Conservation (phyloP, 2,888 invertebrate species). For the Acronicta psi region DNA sequence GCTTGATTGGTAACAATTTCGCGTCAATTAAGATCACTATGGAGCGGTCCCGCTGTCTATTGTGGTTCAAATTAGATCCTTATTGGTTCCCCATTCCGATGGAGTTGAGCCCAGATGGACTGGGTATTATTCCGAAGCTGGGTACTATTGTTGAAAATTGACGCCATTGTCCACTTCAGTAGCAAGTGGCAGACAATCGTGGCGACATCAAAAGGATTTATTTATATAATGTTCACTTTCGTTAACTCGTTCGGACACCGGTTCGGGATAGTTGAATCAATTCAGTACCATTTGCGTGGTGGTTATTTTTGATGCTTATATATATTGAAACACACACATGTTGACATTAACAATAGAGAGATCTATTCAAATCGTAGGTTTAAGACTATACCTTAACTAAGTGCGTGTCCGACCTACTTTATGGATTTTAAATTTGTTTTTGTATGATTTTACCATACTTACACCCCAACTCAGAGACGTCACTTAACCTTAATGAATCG, state of each 20-base stretch:
- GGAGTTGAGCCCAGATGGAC: conserved; percentile 44
- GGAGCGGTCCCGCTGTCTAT: conserved; percentile 69
- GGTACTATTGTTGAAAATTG: conserved; percentile 56
- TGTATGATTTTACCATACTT: too few relatives aligned
- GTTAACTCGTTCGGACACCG: conserved; percentile 14
- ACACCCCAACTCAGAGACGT: too few relatives aligned
- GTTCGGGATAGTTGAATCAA: neutral
- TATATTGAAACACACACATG: neutral
- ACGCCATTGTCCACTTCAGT: conserved; percentile 36
- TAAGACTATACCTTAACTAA: too few relatives aligned
- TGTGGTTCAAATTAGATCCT: conserved; percentile 80
- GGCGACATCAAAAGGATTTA: conserved; percentile 34
- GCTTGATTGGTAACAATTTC: conserved; percentile 85
- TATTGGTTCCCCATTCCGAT: conserved; percentile 83
- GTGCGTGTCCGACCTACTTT: too few relatives aligned
- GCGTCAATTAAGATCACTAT: conserved; percentile 79
- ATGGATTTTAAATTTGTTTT: too few relatives aligned
- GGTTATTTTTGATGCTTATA: neutral
- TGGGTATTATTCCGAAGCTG: conserved; percentile 44
- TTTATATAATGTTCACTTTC: conserved; percentile 31
- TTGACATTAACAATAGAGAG: neutral
- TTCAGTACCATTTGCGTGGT: conserved; percentile 1
- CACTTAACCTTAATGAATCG: too few relatives aligned
- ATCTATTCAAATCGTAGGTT: too few relatives aligned
- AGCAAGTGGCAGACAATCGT: conserved; percentile 47